Evolutionary conservation across 2,888 invertebrate genomes (phyloP).

Genomic region (Smittia sp.): DNA sequence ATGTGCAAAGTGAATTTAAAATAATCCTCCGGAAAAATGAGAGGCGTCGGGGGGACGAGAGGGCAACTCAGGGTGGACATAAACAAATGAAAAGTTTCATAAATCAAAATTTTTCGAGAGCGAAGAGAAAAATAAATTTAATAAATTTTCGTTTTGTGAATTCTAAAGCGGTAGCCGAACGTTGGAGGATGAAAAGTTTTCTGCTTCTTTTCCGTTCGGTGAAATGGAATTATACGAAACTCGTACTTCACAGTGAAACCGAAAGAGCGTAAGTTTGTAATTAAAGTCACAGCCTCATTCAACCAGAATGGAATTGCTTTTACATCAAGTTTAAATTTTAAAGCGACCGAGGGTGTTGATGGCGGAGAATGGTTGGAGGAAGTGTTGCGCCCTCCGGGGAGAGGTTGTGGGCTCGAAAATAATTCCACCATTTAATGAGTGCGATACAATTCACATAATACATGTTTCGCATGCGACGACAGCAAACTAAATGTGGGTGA

Average conservation of each 20-base stretch:
- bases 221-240: not conserved
- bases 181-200: not conserved
- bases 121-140: constrained; percentile 3
- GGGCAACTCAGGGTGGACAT: not conserved
- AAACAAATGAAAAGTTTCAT: constrained; percentile 15
- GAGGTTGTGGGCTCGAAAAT: not conserved
- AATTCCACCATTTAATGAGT: constrained; percentile 12
- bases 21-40: constrained; percentile 7
- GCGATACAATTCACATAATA: constrained; percentile 10
- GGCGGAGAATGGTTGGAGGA: not conserved
- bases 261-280: not conserved
- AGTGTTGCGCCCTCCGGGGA: not conserved
- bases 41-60: not conserved
- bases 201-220: not conserved
- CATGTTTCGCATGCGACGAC: constrained; percentile 14
- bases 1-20: constrained; percentile 23
- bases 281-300: constrained; percentile 16
- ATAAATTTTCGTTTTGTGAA: constrained; percentile 1
- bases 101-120: constrained; percentile 18
- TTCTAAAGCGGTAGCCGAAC: not conserved
- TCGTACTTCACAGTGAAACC: not conserved
- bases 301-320: not conserved
- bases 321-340: not conserved
- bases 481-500: not conserved
- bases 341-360: not conserved